Evolutionary conservation across 2,888 invertebrate species (phyloP).

Genomic region (Bhutanitis thaidina): DNA sequence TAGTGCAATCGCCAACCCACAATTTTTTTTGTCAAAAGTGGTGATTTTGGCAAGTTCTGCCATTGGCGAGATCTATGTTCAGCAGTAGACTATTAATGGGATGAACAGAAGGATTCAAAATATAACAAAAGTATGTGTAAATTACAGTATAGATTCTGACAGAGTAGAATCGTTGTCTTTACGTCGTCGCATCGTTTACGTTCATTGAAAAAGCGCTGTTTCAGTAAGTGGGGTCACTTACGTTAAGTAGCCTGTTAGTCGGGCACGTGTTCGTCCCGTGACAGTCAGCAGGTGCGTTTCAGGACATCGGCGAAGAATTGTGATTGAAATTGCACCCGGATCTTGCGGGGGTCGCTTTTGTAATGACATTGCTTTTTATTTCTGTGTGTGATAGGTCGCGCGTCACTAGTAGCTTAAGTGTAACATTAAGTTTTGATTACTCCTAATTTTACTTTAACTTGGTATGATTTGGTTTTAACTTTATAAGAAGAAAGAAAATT

Average conservation of each 20-base stretch:
- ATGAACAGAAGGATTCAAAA: too few species aligned
- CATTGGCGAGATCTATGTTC: too few species aligned
- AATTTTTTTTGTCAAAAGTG: too few species aligned
- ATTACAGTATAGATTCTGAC: too few species aligned
- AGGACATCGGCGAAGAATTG: conserved; percentile 45
- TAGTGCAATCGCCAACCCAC: too few species aligned
- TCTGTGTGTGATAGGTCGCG: conserved; percentile 20
- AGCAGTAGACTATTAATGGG: too few species aligned
- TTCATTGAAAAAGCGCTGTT: background rate
- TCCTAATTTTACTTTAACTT: too few species aligned
- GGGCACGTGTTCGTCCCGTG: conserved; percentile 60
- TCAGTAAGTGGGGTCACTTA: conserved; percentile 69
- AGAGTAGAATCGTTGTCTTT: background rate
- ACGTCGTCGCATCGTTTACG: conserved; percentile 15
- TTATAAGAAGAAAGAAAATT: too few species aligned
- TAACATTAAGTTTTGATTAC: background rate
- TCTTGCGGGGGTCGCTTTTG: conserved; percentile 50
- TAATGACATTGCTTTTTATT: conserved; percentile 33
- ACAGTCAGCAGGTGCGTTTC: conserved; percentile 67
- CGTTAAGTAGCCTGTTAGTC: conserved; percentile 74
- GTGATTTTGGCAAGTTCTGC: too few species aligned
- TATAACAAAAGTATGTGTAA: too few species aligned
- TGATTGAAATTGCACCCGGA: conserved; percentile 65
- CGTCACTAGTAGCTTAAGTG: background rate
- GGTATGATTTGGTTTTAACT: too few species aligned